Evolutionary conservation across 2,797 vertebrate genomes (phyloP), one percentile per base, ranked within the genome.

Genomic region (Uromys caudimaculatus): DNA sequence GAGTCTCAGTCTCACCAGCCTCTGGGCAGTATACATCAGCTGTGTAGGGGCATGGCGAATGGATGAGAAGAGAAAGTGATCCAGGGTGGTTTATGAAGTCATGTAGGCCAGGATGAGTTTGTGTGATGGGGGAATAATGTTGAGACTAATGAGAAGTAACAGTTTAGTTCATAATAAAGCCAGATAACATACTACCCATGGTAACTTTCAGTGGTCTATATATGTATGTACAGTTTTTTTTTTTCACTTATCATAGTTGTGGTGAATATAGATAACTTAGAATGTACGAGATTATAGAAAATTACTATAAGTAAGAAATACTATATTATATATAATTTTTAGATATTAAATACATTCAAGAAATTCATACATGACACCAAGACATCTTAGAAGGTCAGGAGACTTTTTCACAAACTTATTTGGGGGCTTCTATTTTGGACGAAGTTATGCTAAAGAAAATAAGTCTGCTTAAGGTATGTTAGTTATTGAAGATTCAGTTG

Each of bases 321-420:
- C 69, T 91, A 11, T 90, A 24, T 60, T 82, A 0, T 50, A 8
- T 60, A 86, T 50, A 87, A 62, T 35, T 79, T 96, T 94, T 91
- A 60, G 47, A 91, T 56, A 81, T 54, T 88, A 76, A 93, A 92
- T 13, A n/a, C 11, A 88, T 91, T 41, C 79, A 79, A 94, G 58
- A 86, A 89, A 54, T 93, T 67, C n/a, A 75, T 78, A 60, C 32
- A 47, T 94, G 56, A 21, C 75, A 95, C 73, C 85, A 52, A 78
- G 50, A 93, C 47, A 41, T 71, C 23, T 60, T 82, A 50, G 27
- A 56, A 47, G 6, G 17, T 90, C 60, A 89, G 2, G 84, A 67
- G 21, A 77, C 35, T 92, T 94, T 79, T 62, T 71, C 50, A 76
- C 35, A 81, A 93, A 71, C 17, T 0, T 87, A 71, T 86, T 67